Evolutionary conservation across 2,113 vertebrate genomes (phyloP).

Genomic region (Nesoenas mayeri): DNA sequence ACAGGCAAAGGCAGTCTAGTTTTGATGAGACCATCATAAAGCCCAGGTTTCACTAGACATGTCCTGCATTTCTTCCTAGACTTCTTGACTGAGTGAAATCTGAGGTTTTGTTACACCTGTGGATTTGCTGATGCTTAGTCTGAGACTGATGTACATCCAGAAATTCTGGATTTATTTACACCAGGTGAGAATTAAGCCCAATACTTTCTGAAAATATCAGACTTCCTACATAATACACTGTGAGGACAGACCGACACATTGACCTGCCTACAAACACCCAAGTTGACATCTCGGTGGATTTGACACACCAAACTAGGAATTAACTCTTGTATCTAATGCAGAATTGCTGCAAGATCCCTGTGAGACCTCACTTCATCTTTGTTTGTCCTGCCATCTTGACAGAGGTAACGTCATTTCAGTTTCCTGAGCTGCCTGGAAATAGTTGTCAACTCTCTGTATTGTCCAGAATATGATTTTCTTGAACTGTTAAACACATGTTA

Average conservation of each 20-base stretch:
- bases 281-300: background rate
- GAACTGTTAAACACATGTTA: background rate
- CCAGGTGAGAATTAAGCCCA: background rate
- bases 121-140: background rate
- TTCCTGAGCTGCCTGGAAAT: background rate
- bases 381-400: background rate
- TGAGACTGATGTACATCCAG: background rate
- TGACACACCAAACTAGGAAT: background rate
- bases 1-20: background rate
- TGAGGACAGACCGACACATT: fast-evolving
- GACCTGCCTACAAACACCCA: background rate
- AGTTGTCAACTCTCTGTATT: background rate
- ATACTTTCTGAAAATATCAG: background rate
- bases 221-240: background rate
- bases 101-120: background rate
- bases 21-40: background rate
- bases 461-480: background rate
- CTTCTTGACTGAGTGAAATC: background rate
- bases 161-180: background rate
- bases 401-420: background rate
- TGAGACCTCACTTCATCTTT: background rate
- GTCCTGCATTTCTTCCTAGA: background rate
- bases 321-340: background rate
- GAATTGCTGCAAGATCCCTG: background rate
- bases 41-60: background rate